These are phyloP conservation scores for Parapsyche elsis DNA, from an alignment of 1,140 invertebrate genomes.

Conservation along the genomic window DNA sequence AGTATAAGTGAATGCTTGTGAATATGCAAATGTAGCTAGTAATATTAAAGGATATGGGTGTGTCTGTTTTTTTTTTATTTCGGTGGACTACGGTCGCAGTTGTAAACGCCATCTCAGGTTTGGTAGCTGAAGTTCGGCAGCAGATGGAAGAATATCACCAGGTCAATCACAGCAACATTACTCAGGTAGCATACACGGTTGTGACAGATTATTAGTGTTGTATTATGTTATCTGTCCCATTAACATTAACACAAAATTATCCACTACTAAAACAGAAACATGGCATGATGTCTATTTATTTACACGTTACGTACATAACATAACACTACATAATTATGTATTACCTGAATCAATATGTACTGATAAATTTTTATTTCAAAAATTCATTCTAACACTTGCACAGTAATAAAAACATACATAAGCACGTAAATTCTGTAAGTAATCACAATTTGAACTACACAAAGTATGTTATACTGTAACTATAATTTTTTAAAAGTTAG, in stretches of 20 bases:
- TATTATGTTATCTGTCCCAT: conserved; percentile 9
- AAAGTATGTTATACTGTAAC: too few relatives aligned
- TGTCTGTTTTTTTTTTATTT: conserved; percentile 57
- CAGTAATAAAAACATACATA: too few relatives aligned
- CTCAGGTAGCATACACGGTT: conserved; percentile 48
- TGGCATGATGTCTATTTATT: conserved; percentile 36
- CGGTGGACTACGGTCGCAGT: conserved; percentile 64
- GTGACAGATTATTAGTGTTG: not conserved
- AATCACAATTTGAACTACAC: too few relatives aligned
- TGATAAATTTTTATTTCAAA: too few relatives aligned
- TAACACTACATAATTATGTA: too few relatives aligned
- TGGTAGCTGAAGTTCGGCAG: conserved; percentile 76
- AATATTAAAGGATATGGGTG: conserved; percentile 51
- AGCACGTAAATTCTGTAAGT: too few relatives aligned
- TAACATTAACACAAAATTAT: conserved; percentile 10
- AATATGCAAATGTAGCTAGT: conserved; percentile 42
- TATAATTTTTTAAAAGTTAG: too few relatives aligned
- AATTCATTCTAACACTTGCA: too few relatives aligned
- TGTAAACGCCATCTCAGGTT: conserved; percentile 78
- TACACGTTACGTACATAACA: too few relatives aligned
- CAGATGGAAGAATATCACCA: conserved; percentile 69
- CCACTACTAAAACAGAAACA: conserved; percentile 19
- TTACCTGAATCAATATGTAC: too few relatives aligned
- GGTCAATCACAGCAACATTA: conserved; percentile 41
- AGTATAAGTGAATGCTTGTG: conserved; percentile 19